Base-by-base conservation (phyloP, 1,140 invertebrate species). In the Diplogasteroides magnus region DNA sequence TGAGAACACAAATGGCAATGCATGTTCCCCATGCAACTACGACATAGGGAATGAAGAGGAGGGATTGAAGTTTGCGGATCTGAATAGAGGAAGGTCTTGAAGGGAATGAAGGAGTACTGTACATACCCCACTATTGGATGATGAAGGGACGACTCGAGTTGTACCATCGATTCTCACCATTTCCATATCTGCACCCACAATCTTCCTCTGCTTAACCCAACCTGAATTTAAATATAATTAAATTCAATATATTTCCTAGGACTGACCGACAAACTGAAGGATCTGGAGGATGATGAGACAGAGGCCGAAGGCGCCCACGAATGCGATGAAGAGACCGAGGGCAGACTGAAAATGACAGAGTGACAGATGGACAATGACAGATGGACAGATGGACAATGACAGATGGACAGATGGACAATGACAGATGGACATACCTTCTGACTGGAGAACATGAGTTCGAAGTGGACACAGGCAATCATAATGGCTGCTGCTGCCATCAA, bases 401-500 rank as follows among this genome's bases (percentile, higher is more conserved):
- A 23, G 23, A 19, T 15, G 23, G 55, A 56, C 55, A 56, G 15
- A 56, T 15, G 23, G 23, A 19, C 0, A 19, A 56, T 56, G 55
- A 56, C 23, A 56, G 23, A 56, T 15, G 11, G 74, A 73, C 0
- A 73, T 68, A 25, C 61, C 61, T 37, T 60, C 68, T 25, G 71
- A 72, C n/a, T n/a, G 1, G 58, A 48, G 57, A 74, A 75, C 62
- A 70, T 64, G 19, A 31, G 27, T 6, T 59, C 66, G 60, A 76
- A 75, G 58, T 75, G 74, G 23, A 69, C 68, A 59, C 56, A 60
- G 32, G 74, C 68, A 31, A 75, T 75, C 73, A 75, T 75, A 6
- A 72, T 71, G 19, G 74, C 73, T 15, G 74, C 23, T 29, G 58
- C 67, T 71, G 31, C n/a, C 37, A 15, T 15, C 29, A 27, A 64